phyloP scores from a whole-genome alignment of 2,113 vertebrate genomes.

The Otis tarda region DNA sequence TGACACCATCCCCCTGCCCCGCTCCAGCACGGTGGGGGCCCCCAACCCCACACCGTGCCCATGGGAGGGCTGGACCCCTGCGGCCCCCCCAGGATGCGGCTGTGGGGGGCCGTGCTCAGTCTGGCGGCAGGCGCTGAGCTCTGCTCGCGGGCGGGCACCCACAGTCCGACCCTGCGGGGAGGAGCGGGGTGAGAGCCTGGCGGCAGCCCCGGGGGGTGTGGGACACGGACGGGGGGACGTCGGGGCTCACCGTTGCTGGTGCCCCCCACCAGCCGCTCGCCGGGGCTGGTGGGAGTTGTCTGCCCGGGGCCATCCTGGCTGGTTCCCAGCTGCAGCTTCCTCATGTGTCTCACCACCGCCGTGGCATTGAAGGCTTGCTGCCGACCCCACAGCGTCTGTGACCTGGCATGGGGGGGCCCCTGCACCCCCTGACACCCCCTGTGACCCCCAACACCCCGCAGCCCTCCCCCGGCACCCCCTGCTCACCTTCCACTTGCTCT shows the following conservation, averaged over 20 bases:
- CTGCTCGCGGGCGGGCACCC: not conserved
- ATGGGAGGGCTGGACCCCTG: not conserved
- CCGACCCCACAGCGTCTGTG: not conserved
- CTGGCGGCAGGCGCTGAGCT: not conserved
- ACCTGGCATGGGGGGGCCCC: not conserved
- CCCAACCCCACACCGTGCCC: not conserved
- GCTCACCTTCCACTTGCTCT: conserved; percentile 97
- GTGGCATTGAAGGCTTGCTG: conserved; percentile 99
- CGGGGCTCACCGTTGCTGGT: conserved; percentile 72
- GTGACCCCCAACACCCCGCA: not conserved
- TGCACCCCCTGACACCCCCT: not conserved
- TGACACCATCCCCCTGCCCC: too few species aligned
- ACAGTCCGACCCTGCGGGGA: not conserved
- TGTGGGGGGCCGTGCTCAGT: not conserved
- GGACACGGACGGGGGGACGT: accelerated
- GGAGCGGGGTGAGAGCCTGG: not conserved
- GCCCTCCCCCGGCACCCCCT: not conserved
- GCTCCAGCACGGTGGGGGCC: not conserved
- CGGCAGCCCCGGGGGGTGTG: accelerated
- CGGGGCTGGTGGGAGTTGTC: conserved; percentile 73
- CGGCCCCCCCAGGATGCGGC: not conserved
- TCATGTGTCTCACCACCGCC: conserved; percentile 95
- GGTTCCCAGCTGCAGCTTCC: conserved; percentile 91
- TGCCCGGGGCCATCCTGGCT: conserved; percentile 85
- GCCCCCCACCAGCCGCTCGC: conserved; percentile 71